Percentiles rank a stretch among this genome's conserved stretches.
phyloP scores from a whole-genome alignment of 2,113 vertebrate genomes.

The Kryptolebias marmoratus region DNA sequence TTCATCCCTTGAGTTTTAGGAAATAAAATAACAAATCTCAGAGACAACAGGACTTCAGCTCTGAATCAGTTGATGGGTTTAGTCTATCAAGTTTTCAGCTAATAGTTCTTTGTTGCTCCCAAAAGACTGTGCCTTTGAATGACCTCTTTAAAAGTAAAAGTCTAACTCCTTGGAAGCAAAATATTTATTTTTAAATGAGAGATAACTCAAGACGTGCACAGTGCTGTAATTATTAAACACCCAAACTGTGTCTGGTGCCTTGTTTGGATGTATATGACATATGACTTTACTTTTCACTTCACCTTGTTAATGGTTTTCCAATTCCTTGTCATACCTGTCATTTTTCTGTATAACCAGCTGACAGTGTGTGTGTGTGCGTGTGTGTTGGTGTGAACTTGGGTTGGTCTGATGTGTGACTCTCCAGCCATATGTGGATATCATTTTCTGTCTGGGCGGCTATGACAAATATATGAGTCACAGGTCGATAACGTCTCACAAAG shows the following conservation, averaged over 20 bases:
- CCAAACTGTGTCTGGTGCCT: background rate
- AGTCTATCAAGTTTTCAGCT: too few species aligned
- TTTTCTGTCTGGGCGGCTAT: slow-evolving; percentile 63
- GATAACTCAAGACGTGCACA: too few species aligned
- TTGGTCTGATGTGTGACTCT: slow-evolving; percentile 23
- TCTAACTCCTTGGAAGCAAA: background rate
- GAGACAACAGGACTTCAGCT: too few species aligned
- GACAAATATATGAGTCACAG: slow-evolving; percentile 73
- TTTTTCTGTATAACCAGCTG: slow-evolving; percentile 17
- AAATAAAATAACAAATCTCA: too few species aligned
- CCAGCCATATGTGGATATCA: slow-evolving; percentile 56
- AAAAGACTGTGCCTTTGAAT: too few species aligned
- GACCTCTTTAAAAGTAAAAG: background rate
- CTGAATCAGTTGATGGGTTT: too few species aligned
- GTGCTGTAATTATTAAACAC: background rate
- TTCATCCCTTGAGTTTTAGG: too few species aligned
- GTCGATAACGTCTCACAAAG: slow-evolving; percentile 66
- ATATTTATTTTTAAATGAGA: too few species aligned
- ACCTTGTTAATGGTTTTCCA: slow-evolving; percentile 12
- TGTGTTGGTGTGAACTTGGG: too few species aligned
- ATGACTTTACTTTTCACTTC: slow-evolving; percentile 2
- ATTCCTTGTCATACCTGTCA: background rate
- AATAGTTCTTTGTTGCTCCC: too few species aligned
- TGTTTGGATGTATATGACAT: background rate
- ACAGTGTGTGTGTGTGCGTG: slow-evolving; percentile 15